Evolutionary conservation across 2,888 invertebrate species (phyloP), one percentile per base, ranked within the genome.

Genomic region (Hecatera dysodea): DNA sequence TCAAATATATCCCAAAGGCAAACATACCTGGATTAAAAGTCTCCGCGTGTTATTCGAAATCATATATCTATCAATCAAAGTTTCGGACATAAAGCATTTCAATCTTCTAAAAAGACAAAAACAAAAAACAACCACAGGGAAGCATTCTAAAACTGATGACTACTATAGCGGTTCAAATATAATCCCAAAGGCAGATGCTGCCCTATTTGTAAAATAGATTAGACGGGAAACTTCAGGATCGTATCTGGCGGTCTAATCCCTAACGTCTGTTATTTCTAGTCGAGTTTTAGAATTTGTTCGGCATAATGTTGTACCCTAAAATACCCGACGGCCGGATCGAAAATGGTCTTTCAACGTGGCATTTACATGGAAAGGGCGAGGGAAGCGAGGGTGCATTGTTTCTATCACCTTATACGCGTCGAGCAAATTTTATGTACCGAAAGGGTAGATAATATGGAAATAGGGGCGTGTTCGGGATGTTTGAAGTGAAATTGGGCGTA

Each of bases 371-470:
- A 78, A 79, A 82, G 86, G 83, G 84, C 76, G 85, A 85, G 83
- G 83, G 86, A 85, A 80, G 82, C 75, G 85, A 86, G 85, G 85
- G 86, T 80, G 86, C 78, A 83, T 67, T 81, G 83, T 84, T 80
- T 80, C 75, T 80, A 81, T 79, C 83, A 86, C 87, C 88, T 86
- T 86, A 91, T 88, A 85, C 81, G 80, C 73, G 78, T 69, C 77
- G 82, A 78, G 85, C 78, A 86, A 87, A 87, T 86, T 84, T 87
- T 85, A 88, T 86, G 86, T 84, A 79, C 72, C 78, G 78, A 84
- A 88, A 81, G 86, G 89, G 89, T 84, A 85, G 87, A 87, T 87
- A 87, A 87, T 87, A 86, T 83, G 87, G 82, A 85, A 90, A 89
- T 82, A 62, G 82, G 75, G 80, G 78, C 73, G 82, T 80, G 83